phyloP scores from a whole-genome alignment of 1,140 invertebrate species.

The Pogonus chalceus region DNA sequence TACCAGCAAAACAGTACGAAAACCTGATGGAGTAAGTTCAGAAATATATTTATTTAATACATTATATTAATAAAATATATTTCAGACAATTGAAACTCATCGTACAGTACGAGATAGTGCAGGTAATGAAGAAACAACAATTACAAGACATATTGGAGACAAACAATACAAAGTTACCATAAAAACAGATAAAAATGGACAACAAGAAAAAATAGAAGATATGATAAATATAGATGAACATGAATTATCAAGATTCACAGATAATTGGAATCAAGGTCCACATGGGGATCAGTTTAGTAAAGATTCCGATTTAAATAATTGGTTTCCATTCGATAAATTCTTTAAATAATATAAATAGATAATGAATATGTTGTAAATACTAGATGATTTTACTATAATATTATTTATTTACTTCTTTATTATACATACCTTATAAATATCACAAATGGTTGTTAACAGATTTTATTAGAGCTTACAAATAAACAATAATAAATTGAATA shows the following conservation, averaged over 20 bases:
- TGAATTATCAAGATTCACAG: constrained; percentile 25
- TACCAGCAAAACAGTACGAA: constrained; percentile 29
- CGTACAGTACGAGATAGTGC: constrained; percentile 37
- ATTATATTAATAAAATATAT: constrained; percentile 11
- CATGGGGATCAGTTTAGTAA: not conserved
- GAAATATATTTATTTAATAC: constrained; percentile 11
- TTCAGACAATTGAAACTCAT: constrained; percentile 36
- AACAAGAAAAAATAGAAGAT: constrained; percentile 37
- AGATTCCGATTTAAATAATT: constrained; percentile 11
- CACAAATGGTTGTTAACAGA: constrained; percentile 11
- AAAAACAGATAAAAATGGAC: constrained; percentile 36
- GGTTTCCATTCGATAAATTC: constrained; percentile 18
- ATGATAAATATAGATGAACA: constrained; percentile 38
- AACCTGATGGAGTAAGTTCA: constrained; percentile 36
- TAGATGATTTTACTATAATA: not conserved
- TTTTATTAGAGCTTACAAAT: constrained; percentile 6
- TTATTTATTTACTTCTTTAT: constrained; percentile 5
- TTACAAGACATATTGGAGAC: constrained; percentile 36
- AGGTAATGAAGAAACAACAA: constrained; percentile 40
- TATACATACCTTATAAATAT: constrained; percentile 5
- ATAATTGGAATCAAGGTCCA: constrained; percentile 6
- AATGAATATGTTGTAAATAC: not conserved
- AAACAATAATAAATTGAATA: constrained; percentile 5
- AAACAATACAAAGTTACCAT: constrained; percentile 37
- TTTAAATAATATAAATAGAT: constrained; percentile 15